Evolutionary conservation across 2,888 invertebrate genomes (phyloP).

Genomic region (Psylliodes chrysocephalus): DNA sequence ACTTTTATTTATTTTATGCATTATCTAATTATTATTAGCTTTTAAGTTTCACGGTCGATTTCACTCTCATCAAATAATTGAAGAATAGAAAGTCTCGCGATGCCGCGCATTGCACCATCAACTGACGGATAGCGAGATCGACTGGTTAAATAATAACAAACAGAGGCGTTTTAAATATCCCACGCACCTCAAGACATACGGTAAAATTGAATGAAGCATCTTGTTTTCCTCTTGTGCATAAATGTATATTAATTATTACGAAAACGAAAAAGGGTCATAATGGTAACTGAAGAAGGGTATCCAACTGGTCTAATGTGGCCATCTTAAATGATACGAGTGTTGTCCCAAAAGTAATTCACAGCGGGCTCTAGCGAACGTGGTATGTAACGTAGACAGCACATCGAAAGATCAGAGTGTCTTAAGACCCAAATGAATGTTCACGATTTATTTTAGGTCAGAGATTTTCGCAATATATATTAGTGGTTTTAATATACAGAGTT

Average conservation of each 20-base stretch:
- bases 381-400: too few relatives aligned
- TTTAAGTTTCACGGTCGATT: conserved; percentile 12
- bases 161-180: not conserved
- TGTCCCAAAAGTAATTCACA: too few relatives aligned
- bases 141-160: conserved; percentile 2
- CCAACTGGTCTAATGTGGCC: too few relatives aligned
- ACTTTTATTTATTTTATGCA: not conserved
- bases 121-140: not conserved
- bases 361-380: too few relatives aligned
- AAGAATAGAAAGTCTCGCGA: not conserved
- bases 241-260: not conserved
- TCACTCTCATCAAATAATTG: conserved; percentile 6
- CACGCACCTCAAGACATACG: not conserved
- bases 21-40: not conserved
- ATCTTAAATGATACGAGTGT: too few relatives aligned
- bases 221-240: not conserved
- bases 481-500: too few relatives aligned
- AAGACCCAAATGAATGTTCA: too few relatives aligned
- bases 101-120: not conserved
- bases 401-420: too few relatives aligned
- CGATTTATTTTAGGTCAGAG: too few relatives aligned
- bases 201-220: not conserved
- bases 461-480: too few relatives aligned
- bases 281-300: too few relatives aligned
- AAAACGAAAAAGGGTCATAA: too few relatives aligned